Percentiles rank a stretch among this genome's conserved stretches.
Conservation (phyloP, 2,888 invertebrate genomes). For the Criorhina ranunculi region DNA sequence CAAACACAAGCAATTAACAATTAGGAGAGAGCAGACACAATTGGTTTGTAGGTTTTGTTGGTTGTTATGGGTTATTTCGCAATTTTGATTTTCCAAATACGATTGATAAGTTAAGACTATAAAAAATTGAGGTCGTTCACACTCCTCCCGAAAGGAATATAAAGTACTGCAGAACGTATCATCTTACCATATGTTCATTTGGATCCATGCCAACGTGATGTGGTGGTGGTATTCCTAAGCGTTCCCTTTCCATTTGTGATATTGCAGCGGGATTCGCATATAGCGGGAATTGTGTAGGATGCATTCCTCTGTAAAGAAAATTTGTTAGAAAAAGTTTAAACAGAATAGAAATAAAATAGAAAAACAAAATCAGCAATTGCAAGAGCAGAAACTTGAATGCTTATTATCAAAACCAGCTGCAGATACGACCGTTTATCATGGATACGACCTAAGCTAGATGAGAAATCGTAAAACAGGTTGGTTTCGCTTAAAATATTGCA, state of each 20-base stretch:
- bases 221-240: constrained; percentile 91
- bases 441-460: too few species aligned
- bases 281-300: constrained; percentile 88
- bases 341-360: constrained; percentile 5
- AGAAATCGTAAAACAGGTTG: too few species aligned
- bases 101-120: constrained; percentile 80
- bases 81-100: constrained; percentile 83
- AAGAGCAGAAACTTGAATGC: too few species aligned
- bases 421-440: too few species aligned
- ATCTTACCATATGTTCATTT: constrained; percentile 93
- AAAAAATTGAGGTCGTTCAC: constrained; percentile 70
- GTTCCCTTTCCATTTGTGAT: constrained; percentile 94
- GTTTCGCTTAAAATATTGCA: too few species aligned
- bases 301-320: constrained; percentile 85
- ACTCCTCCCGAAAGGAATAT: constrained; percentile 80
- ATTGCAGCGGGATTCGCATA: constrained; percentile 91
- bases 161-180: constrained; percentile 46
- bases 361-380: too few species aligned
- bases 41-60: constrained; percentile 44
- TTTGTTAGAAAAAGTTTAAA: not conserved
- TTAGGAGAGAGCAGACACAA: constrained; percentile 35
- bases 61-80: constrained; percentile 79
- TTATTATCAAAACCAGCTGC: too few species aligned
- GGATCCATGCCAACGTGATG: constrained; percentile 87
- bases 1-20: constrained; percentile 48